Evolutionary conservation across 2,888 invertebrate species (phyloP).

Genomic region (Epirrita christyi): DNA sequence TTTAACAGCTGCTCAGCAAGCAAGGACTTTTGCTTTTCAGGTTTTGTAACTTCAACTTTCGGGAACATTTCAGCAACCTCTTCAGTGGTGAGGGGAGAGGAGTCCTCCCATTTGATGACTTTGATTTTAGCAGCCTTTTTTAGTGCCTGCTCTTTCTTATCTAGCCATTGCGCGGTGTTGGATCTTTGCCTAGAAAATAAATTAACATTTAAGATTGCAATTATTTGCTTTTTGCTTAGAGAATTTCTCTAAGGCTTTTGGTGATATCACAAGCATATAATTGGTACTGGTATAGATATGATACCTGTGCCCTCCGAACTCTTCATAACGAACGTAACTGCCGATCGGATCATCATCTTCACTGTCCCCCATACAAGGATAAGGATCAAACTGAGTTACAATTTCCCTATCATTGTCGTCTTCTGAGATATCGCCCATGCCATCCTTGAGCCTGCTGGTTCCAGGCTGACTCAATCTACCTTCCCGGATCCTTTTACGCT

Average conservation of each 20-base stretch:
- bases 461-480: slow-evolving; percentile 62
- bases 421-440: slow-evolving; percentile 62
- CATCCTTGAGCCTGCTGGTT: slow-evolving; percentile 65
- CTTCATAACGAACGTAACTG: slow-evolving; percentile 90
- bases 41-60: slow-evolving; percentile 65
- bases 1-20: slow-evolving; percentile 91
- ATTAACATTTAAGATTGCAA: background rate
- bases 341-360: slow-evolving; percentile 90
- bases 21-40: slow-evolving; percentile 82
- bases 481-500: slow-evolving; percentile 65
- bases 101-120: slow-evolving; percentile 89
- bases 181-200: slow-evolving; percentile 85
- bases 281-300: background rate
- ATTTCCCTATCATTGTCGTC: slow-evolving; percentile 72
- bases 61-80: slow-evolving; percentile 86
- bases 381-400: slow-evolving; percentile 86
- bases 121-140: slow-evolving; percentile 91
- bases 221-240: too few species aligned
- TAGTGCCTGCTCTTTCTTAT: slow-evolving; percentile 94
- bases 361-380: slow-evolving; percentile 91
- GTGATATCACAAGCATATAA: background rate
- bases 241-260: too few species aligned
- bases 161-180: slow-evolving; percentile 94
- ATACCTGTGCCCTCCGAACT: slow-evolving; percentile 84
- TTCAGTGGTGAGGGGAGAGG: slow-evolving; percentile 79